A percentile compares a stretch with the other conserved stretches of the same genome.
Conservation (phyloP, 1,140 invertebrate species). For the Musca vetustissima region DNA sequence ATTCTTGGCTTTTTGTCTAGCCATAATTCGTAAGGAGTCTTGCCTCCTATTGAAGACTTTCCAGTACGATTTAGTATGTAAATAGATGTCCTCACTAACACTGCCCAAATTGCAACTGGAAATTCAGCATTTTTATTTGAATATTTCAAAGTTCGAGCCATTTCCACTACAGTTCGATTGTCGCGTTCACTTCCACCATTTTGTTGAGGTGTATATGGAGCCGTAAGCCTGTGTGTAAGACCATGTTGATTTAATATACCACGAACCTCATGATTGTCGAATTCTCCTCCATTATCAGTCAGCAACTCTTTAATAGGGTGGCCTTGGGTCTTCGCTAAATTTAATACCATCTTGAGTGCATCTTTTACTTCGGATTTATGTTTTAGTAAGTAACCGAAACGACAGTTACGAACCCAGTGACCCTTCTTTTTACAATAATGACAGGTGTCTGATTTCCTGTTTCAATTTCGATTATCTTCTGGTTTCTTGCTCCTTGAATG, state of each 20-base stretch:
- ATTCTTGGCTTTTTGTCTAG: conserved; percentile 31
- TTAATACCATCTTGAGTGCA: conserved; percentile 25
- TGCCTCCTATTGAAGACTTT: conserved; percentile 35
- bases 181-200: conserved; percentile 48
- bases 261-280: conserved; percentile 42
- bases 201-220: conserved; percentile 50
- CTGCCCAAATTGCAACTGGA: conserved; percentile 40
- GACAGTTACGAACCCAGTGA: conserved; percentile 36
- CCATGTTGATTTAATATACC: conserved; percentile 36
- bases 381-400: conserved; percentile 14
- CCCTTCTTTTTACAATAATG: conserved; percentile 40
- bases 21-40: conserved; percentile 43
- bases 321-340: conserved; percentile 15
- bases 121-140: conserved; percentile 33
- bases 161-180: conserved; percentile 50
- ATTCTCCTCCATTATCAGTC: conserved; percentile 45
- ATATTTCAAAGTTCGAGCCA: conserved; percentile 48
- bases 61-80: conserved; percentile 39
- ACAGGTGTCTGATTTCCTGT: conserved; percentile 19
- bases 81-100: conserved; percentile 36
- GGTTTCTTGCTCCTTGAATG: too few relatives aligned
- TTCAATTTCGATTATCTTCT: too few relatives aligned
- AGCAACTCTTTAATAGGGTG: conserved; percentile 28
- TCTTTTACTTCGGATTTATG: conserved; percentile 28
- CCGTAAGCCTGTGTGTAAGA: conserved; percentile 40